These are phyloP conservation scores for Amaurobius ferox DNA, from an alignment of 2,888 invertebrate species.

Conservation along the genomic window DNA sequence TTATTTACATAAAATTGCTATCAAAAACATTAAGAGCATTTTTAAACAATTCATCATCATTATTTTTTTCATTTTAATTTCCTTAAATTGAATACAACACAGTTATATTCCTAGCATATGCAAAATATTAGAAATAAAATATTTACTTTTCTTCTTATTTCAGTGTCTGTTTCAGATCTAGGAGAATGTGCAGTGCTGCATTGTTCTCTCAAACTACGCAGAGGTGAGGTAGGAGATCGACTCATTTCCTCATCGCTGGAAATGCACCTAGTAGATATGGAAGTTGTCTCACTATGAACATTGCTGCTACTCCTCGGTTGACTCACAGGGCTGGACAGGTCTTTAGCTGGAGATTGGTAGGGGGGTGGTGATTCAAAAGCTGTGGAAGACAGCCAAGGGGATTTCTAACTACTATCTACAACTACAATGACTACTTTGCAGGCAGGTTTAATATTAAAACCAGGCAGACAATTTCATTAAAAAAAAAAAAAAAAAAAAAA, in stretches of 20 bases:
- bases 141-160: constrained; percentile 66
- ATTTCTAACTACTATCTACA: constrained; percentile 63
- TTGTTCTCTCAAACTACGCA: constrained; percentile 62
- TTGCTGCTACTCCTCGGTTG: constrained; percentile 70
- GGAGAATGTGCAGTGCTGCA: constrained; percentile 67
- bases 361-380: constrained; percentile 72
- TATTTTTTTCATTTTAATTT: too few species aligned
- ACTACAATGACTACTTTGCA: constrained; percentile 42
- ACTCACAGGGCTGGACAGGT: constrained; percentile 67
- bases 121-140: too few species aligned
- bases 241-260: constrained; percentile 72
- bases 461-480: constrained; percentile 8
- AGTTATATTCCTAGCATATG: too few species aligned
- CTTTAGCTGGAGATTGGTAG: constrained; percentile 72
- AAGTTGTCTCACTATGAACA: constrained; percentile 71
- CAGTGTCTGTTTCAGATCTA: constrained; percentile 67
- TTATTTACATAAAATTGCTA: too few species aligned
- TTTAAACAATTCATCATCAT: too few species aligned
- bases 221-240: constrained; percentile 68
- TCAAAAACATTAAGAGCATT: too few species aligned
- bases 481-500: background rate
- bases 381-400: constrained; percentile 66
- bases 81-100: too few species aligned
- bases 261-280: constrained; percentile 68
- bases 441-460: constrained; percentile 10